These are phyloP conservation scores for Hydrotaea diabolus DNA, from an alignment of 2,888 invertebrate species.

Conservation along the genomic window DNA sequence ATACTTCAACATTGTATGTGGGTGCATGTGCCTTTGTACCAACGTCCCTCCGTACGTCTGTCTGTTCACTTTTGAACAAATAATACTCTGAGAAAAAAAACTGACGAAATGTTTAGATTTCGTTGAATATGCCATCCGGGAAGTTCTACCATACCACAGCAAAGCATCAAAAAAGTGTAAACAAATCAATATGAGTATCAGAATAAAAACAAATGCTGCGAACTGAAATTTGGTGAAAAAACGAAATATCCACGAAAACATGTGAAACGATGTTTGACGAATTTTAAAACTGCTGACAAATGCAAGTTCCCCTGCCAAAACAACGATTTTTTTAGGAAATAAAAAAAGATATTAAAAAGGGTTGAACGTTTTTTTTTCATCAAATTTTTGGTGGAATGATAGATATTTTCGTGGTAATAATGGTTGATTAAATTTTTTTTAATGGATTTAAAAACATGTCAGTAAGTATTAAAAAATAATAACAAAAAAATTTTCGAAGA, in stretches of 20 bases:
- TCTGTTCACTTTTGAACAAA: background rate
- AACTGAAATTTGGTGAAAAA: constrained; percentile 2
- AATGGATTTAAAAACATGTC: too few relatives aligned
- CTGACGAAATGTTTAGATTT: constrained; percentile 74
- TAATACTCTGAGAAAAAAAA: background rate
- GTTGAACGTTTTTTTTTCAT: too few relatives aligned
- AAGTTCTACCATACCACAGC: constrained; percentile 73
- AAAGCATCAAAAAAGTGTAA: constrained; percentile 70
- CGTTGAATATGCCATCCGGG: constrained; percentile 78
- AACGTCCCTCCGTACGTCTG: constrained; percentile 34
- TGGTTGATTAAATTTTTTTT: too few relatives aligned
- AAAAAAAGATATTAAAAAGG: background rate
- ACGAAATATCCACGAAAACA: background rate
- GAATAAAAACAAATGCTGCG: constrained; percentile 20
- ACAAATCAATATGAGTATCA: constrained; percentile 72
- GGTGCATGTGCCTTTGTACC: constrained; percentile 12
- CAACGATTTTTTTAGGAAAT: background rate
- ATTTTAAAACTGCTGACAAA: constrained; percentile 57
- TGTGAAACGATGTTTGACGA: constrained; percentile 43
- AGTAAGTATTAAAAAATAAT: too few relatives aligned
- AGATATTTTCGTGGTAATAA: too few relatives aligned
- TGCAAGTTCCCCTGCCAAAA: constrained; percentile 16
- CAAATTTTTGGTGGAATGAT: too few relatives aligned
- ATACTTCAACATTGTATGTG: background rate
- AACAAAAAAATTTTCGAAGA: constrained; percentile 29